These are phyloP conservation scores for Stigmatopora nigra DNA, from an alignment of 2,113 vertebrate genomes.

Conservation along the genomic window DNA sequence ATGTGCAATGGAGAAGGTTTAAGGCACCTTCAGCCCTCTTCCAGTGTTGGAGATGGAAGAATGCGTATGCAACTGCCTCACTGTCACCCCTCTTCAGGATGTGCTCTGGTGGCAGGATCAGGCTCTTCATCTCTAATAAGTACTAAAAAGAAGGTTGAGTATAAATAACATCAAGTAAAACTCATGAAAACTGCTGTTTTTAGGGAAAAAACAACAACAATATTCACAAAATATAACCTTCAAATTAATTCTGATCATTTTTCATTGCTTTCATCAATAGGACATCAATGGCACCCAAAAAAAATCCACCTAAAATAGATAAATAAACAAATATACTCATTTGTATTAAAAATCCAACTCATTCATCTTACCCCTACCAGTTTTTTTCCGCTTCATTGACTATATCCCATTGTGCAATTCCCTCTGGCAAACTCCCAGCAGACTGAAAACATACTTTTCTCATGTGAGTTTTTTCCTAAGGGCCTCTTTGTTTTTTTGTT, in stretches of 20 bases:
- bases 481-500: slow-evolving; percentile 53
- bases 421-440: slow-evolving; percentile 24
- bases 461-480: slow-evolving; percentile 51
- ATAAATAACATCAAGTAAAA: slow-evolving; percentile 2
- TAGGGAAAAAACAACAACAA: not conserved
- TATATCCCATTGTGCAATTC: slow-evolving; percentile 45
- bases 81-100: slow-evolving; percentile 97
- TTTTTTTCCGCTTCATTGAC: slow-evolving; percentile 27
- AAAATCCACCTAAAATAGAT: not conserved
- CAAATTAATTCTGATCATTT: not conserved
- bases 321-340: slow-evolving; percentile 3
- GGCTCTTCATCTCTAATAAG: slow-evolving; percentile 98
- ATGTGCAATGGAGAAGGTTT: slow-evolving; percentile 93
- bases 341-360: slow-evolving; percentile 6
- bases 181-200: not conserved
- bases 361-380: slow-evolving; percentile 15
- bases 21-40: slow-evolving; percentile 96
- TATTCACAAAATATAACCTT: not conserved
- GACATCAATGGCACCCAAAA: no score
- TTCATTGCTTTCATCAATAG: no score
- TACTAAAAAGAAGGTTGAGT: slow-evolving; percentile 69
- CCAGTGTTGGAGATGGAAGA: slow-evolving; percentile 99
- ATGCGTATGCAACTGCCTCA: slow-evolving; percentile 94
- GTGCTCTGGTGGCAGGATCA: slow-evolving; percentile 96
- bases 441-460: slow-evolving; percentile 44